Evolutionary conservation across 2,113 vertebrate species (phyloP), one percentile per base, ranked within the genome.

Genomic region (Bambusicola thoracicus): DNA sequence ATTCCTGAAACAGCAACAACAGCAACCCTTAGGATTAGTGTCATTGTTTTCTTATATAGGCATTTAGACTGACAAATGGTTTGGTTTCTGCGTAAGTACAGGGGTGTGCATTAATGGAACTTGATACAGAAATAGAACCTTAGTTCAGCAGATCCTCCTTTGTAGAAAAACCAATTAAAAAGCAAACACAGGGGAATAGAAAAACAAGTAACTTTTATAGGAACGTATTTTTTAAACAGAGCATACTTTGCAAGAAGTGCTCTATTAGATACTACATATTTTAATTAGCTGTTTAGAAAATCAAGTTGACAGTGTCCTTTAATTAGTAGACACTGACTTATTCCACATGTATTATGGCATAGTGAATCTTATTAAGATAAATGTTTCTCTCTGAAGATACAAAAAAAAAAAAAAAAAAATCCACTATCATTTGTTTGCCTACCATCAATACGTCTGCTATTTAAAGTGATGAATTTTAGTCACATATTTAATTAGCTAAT

Each of bases 401-500:
- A 69, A 58, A 83, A 92, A 95, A 46, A 95, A 56, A 91, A 91
- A 68, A 95, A 56, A 91, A 91, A n/a, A n/a, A n/a, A 68, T 68
- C 85, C 73, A 88, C 91, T 86, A 55, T 91, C 81, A 95, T 95
- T 95, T 96, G 91, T 93, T 97, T 96, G 91, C 94, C 87, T 89
- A 95, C 86, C 93, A 94, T 95, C 96, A 96, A 92, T 96, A 97
- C 0, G 4, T 51, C 88, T 94, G 89, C 89, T 96, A 83, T 94
- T 95, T 96, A 93, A 93, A 85, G 92, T 96, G 92, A 95, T 95
- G 87, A 91, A 96, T 97, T 97, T 96, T 96, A 96, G 94, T 96
- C 93, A 96, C 93, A 97, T 97, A 95, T 97, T 96, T 97, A 96
- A 97, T 95, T 94, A 96, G 93, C 92, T 96, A 96, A 96, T 96